Base-by-base conservation (phyloP, 2,113 vertebrate genomes). In the Dasyornis broadbenti region DNA sequence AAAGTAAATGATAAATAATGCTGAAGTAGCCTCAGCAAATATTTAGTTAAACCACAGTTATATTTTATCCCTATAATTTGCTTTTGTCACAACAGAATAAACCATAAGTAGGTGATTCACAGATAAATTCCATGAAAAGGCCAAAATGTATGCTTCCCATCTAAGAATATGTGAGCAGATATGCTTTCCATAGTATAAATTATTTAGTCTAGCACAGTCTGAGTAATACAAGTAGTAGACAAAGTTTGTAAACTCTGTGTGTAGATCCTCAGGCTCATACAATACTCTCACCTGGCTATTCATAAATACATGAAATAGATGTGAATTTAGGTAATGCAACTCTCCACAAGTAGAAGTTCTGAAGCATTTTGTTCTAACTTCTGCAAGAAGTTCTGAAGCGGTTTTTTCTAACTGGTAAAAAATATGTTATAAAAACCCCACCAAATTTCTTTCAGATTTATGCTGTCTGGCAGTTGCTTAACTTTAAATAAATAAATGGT, bases 341-440 rank as follows among this genome's bases (percentile, higher is more conserved):
- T 60, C 42, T 35, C 22, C 1, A 2, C 30, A 52, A 42, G 7
- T 16, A 64, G 20, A 71, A 56, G 15, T 59, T 87, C 50, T 11
- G 40, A 72, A 49, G 15, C 17, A 11, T n/a, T 54, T 75, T 66
- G 76, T 20, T 1, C 44, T 71, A 82, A 35, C 20, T 59, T n/a
- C n/a, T 4, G 39, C 33, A 59, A 54, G 20, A 71, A 56, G 15
- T 59, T 87, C 50, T 11, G 40, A 72, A 49, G 15, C 17, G 9
- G 31, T 54, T 75, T 66, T 79, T 20, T 1, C 44, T 71, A 82
- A 35, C 20, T 59, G 4, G 14, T 66, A 47, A 76, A 59, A 70
- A 80, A 27, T 10, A 21, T 0, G 0, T 54, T 73, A 45, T 19
- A 65, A 70, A 78, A 31, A 2, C 1, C 22, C 15, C 4, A 9